Evolutionary conservation across 2,113 vertebrate species (phyloP), one percentile per base, ranked within the genome.

Genomic region (Cryptotis parvus): DNA sequence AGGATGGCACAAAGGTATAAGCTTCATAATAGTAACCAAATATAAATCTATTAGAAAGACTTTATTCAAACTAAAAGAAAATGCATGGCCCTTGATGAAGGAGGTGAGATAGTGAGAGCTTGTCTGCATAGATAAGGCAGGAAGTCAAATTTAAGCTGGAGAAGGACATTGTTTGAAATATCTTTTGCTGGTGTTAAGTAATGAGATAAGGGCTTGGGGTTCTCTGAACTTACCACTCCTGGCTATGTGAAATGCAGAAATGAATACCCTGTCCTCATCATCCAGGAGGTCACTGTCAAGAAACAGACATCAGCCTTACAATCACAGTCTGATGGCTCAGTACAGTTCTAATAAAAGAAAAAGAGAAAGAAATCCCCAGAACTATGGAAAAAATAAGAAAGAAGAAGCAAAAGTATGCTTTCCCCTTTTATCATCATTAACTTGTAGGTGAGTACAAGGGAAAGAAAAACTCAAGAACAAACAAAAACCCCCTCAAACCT

Each of bases 41-140:
- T 84, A 85, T 43, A 91, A 85, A 86, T 58, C 37, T 86, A 39
- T 83, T 73, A 75, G 83, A 85, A 91, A 85, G 43, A 37, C 27
- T 93, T 66, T 91, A 92, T 63, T 70, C 4, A 45, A 91, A 89
- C 61, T 70, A 69, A 89, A 94, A 91, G 33, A 58, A 89, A 91
- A 87, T 45, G 37, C 68, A 91, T 63, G 33, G 52, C 29, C 94
- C 29, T 94, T 6, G 14, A 58, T 37, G 22, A 93, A 72, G 82
- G 82, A 87, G 61, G 69, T n/a, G 33, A 94, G 75, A 76, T 80
- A 94, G n/a, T n/a, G 83, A 84, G 58, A 92, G 80, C 4, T 73
- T 89, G 33, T 84, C 37, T 84, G 33, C 26, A 92, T 75, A 90
- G 41, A 31, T 61, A 84, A 93, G 39, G 79, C 58, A 79, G 58